phyloP scores from a whole-genome alignment of 2,113 vertebrate species.

The Embiotoca jacksoni region DNA sequence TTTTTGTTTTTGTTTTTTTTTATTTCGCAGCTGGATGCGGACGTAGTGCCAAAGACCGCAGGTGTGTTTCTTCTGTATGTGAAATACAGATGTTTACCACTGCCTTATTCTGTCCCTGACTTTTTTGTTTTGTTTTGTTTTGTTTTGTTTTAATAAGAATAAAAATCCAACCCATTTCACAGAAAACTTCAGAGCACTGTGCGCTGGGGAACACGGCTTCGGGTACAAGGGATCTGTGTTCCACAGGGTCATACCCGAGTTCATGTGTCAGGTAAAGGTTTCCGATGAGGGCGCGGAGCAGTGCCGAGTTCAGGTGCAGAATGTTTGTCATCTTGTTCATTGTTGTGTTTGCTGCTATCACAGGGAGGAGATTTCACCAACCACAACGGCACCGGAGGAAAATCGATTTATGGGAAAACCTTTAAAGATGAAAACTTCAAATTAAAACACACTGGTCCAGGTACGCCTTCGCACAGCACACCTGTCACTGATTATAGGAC shows the following conservation, averaged over 20 bases:
- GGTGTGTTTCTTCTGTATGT: constrained; percentile 75
- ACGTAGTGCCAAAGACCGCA: constrained; percentile 93
- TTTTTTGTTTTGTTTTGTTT: background rate
- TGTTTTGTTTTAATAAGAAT: background rate
- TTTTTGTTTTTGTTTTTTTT: constrained; percentile 26
- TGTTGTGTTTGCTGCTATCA: constrained; percentile 25
- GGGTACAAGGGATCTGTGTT: constrained; percentile 96
- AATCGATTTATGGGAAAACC: constrained; percentile 94
- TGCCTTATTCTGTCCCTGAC: too few species aligned
- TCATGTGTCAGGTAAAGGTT: constrained; percentile 95
- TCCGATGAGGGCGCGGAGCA: background rate
- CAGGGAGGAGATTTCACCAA: constrained; percentile 97
- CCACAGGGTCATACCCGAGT: constrained; percentile 93
- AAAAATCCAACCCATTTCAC: constrained; percentile 15
- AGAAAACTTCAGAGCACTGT: constrained; percentile 95
- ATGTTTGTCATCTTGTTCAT: background rate
- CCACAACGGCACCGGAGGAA: constrained; percentile 94
- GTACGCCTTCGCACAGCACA: constrained; percentile 70
- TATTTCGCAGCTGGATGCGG: constrained; percentile 88
- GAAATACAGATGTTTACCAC: background rate
- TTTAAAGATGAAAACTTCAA: constrained; percentile 96
- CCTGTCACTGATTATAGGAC: background rate
- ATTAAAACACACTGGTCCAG: constrained; percentile 91
- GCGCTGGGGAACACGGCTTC: constrained; percentile 93
- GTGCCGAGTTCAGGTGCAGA: background rate